Conservation (phyloP, 2,113 vertebrate species). For the Willisornis vidua region DNA sequence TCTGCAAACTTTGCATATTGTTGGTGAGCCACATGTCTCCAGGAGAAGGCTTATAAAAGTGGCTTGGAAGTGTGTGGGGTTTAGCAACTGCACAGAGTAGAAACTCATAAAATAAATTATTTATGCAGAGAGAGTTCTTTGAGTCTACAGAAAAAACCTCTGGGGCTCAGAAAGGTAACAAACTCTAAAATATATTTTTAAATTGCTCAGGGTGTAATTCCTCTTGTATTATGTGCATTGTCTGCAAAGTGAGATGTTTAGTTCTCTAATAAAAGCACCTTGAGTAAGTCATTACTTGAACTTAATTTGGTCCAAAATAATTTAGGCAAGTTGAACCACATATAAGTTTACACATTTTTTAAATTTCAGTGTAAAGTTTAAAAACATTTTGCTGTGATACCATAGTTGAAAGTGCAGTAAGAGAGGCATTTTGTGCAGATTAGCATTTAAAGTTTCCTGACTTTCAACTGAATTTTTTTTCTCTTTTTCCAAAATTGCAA, state of each 20-base stretch:
- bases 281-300: background rate
- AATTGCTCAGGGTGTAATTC: background rate
- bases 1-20: background rate
- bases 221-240: background rate
- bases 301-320: background rate
- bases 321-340: background rate
- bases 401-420: background rate
- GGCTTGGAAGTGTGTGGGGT: background rate
- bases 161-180: background rate
- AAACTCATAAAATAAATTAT: background rate
- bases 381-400: background rate
- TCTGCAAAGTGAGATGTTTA: background rate
- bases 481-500: background rate
- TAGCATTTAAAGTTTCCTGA: background rate
- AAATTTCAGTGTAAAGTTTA: background rate
- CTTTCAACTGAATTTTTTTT: background rate
- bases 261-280: background rate
- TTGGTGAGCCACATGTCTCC: background rate
- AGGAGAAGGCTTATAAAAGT: background rate
- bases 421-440: background rate
- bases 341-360: background rate
- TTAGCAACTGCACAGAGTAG: background rate
- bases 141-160: background rate
- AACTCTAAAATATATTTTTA: background rate
- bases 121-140: background rate